Evolutionary conservation across 2,113 vertebrate genomes (phyloP).

Genomic region (Phrynosoma blainvillii): DNA sequence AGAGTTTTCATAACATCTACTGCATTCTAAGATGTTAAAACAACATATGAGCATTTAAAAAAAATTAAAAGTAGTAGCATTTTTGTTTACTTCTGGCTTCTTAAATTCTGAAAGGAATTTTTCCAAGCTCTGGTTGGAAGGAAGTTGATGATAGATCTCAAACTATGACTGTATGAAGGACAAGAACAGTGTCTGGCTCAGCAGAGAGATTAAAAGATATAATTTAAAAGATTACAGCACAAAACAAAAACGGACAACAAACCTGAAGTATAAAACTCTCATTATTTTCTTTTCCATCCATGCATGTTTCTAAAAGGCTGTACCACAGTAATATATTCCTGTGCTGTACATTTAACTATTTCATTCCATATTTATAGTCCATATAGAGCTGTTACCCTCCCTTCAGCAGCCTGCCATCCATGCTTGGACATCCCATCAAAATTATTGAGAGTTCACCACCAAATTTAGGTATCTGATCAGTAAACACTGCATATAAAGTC

Average conservation of each 20-base stretch:
- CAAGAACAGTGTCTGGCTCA: neutral
- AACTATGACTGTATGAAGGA: neutral
- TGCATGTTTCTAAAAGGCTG: neutral
- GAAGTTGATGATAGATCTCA: neutral
- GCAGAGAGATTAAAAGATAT: neutral
- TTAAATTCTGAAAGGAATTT: neutral
- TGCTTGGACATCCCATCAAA: fast-evolving
- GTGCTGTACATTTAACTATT: neutral
- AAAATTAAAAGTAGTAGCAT: neutral
- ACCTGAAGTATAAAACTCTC: neutral
- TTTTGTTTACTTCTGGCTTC: neutral
- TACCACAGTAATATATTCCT: neutral
- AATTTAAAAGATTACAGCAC: neutral
- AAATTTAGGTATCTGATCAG: neutral
- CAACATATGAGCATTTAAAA: neutral
- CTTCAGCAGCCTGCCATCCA: neutral
- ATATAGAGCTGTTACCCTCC: neutral
- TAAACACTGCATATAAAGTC: fast-evolving
- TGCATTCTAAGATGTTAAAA: neutral
- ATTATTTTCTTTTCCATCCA: neutral
- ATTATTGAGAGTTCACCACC: neutral
- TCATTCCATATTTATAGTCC: neutral
- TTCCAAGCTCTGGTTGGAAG: neutral
- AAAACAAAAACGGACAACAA: neutral
- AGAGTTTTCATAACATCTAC: neutral